Evolutionary conservation across 2,888 invertebrate species (phyloP).

Genomic region (Azorinus chamasolen): DNA sequence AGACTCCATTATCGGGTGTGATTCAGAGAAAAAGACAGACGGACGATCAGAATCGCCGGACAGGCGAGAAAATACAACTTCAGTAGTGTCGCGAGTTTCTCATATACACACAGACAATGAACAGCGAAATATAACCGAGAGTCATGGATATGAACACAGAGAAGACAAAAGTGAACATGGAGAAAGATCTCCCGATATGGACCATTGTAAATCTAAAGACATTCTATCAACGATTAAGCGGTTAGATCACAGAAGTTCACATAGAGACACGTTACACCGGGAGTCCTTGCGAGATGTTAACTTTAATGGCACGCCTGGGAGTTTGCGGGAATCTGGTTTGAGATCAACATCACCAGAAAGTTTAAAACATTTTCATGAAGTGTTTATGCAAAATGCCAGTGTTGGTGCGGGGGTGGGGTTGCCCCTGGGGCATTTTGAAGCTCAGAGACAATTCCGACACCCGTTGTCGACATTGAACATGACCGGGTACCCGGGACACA

Average conservation of each 20-base stretch:
- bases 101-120: background rate
- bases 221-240: too few species aligned
- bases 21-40: constrained; percentile 61
- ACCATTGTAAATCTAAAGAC: too few species aligned
- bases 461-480: constrained; percentile 63
- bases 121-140: background rate
- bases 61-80: background rate
- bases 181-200: too few species aligned
- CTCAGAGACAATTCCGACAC: constrained; percentile 65
- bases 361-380: constrained; percentile 71
- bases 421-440: constrained; percentile 41
- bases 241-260: too few species aligned
- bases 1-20: constrained; percentile 71
- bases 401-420: constrained; percentile 23
- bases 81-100: background rate
- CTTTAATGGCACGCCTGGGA: constrained; percentile 44
- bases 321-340: background rate
- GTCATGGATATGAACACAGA: background rate
- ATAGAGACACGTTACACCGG: constrained; percentile 32
- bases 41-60: constrained; percentile 36
- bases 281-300: constrained; percentile 53
- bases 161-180: too few species aligned
- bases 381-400: constrained; percentile 62
- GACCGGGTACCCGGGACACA: constrained; percentile 58
- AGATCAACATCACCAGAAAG: constrained; percentile 51